phyloP scores from a whole-genome alignment of 2,113 vertebrate species.

The Psephotus haematonotus region DNA sequence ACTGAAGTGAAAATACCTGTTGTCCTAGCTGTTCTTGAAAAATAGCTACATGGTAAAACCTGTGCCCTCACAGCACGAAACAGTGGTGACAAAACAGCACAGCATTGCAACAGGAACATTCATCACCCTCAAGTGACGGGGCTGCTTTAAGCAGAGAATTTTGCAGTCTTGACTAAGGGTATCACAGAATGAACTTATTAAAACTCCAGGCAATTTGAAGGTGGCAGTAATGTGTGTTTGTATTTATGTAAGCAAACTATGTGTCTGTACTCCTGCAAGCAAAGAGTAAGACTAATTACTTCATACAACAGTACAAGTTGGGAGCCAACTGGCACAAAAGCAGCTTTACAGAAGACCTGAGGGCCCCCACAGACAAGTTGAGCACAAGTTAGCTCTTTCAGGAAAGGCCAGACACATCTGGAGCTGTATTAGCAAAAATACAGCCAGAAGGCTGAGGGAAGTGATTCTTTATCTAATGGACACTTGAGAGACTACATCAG shows the following conservation, averaged over 20 bases:
- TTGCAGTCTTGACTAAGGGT: not conserved
- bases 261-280: not conserved
- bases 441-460: not conserved
- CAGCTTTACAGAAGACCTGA: not conserved
- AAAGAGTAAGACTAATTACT: not conserved
- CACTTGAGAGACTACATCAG: not conserved
- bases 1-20: not conserved
- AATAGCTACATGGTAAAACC: not conserved
- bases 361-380: fast-evolving
- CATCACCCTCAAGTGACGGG: not conserved
- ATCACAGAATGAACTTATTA: not conserved
- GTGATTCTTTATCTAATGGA: not conserved
- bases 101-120: not conserved
- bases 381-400: not conserved
- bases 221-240: not conserved
- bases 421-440: not conserved
- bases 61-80: not conserved
- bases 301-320: not conserved
- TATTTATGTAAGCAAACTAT: not conserved
- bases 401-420: not conserved
- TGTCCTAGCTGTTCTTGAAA: not conserved
- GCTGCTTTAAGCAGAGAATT: not conserved
- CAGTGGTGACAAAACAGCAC: not conserved
- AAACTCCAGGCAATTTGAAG: not conserved
- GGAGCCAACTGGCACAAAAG: not conserved